A percentile compares a stretch with the other conserved stretches of the same genome.
Evolutionary conservation across 2,797 vertebrate species (phyloP).

Genomic region (Epinephelus malabaricus): DNA sequence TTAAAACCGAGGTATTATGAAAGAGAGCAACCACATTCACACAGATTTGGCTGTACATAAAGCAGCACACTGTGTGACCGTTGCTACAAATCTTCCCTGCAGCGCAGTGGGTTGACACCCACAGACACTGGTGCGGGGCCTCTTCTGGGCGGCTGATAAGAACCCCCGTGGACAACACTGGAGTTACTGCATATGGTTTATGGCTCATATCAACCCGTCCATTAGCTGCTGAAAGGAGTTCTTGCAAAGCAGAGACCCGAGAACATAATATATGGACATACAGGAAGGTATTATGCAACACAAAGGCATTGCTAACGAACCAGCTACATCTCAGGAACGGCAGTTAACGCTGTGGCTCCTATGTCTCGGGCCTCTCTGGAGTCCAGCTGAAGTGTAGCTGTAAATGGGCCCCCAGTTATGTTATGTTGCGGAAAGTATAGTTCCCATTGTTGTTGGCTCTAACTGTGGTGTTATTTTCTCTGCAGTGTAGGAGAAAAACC

Average conservation of each 20-base stretch:
- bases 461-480: constrained; percentile 50
- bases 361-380: constrained; percentile 45
- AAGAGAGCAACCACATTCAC: constrained; percentile 62
- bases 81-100: constrained; percentile 68
- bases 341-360: constrained; percentile 32
- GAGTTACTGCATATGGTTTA: constrained; percentile 64
- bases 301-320: constrained; percentile 37
- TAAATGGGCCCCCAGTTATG: constrained; percentile 57
- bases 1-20: constrained; percentile 67
- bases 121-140: constrained; percentile 69
- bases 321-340: constrained; percentile 35
- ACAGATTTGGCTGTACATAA: constrained; percentile 64
- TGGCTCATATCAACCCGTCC: constrained; percentile 62
- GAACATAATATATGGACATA: constrained; percentile 47
- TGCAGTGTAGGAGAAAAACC: constrained; percentile 29
- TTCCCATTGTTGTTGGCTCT: constrained; percentile 60
- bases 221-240: constrained; percentile 69
- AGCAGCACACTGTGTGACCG: constrained; percentile 56
- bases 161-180: constrained; percentile 60
- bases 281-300: constrained; percentile 57
- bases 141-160: constrained; percentile 75
- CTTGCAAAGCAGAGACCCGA: constrained; percentile 30
- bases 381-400: constrained; percentile 60
- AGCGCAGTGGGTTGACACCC: constrained; percentile 63
- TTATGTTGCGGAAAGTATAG: constrained; percentile 40